Conservation (phyloP, 2,113 vertebrate genomes). For the Sebastes fasciatus region DNA sequence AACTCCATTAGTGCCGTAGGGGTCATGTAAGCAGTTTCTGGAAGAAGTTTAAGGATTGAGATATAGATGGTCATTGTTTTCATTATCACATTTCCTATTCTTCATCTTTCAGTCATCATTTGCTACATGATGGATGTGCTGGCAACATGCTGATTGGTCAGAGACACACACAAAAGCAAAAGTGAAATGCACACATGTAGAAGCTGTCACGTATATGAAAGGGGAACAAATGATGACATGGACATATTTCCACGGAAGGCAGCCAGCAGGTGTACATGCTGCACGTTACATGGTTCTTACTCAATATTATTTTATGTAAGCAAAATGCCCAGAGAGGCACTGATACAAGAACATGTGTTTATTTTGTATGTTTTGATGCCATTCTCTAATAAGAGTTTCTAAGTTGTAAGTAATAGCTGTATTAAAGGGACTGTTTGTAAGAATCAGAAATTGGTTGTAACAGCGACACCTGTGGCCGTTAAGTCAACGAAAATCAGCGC, state of each 20-base stretch:
- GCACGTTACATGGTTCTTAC: background rate
- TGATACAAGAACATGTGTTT: background rate
- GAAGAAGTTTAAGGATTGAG: no score
- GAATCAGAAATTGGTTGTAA: no score
- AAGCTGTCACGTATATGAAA: conserved; percentile 16
- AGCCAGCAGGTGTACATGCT: background rate
- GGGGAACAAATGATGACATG: conserved; percentile 6
- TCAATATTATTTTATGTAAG: background rate
- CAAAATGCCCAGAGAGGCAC: background rate
- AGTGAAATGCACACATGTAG: conserved; percentile 11
- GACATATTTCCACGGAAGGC: conserved; percentile 5
- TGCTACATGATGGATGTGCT: conserved; percentile 5
- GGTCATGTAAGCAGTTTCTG: no score
- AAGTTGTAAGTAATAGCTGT: background rate
- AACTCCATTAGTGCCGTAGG: no score
- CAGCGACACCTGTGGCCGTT: no score
- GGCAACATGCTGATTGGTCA: conserved; percentile 52
- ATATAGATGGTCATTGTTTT: no score
- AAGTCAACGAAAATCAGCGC: no score
- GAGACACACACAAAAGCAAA: conserved; percentile 3
- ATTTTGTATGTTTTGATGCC: background rate
- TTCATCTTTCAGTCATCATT: no score
- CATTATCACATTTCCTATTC: no score
- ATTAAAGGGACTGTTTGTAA: no score
- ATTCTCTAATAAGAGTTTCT: background rate